Conservation (phyloP, 1,140 invertebrate genomes). For the Zaprionus tsacasi region DNA sequence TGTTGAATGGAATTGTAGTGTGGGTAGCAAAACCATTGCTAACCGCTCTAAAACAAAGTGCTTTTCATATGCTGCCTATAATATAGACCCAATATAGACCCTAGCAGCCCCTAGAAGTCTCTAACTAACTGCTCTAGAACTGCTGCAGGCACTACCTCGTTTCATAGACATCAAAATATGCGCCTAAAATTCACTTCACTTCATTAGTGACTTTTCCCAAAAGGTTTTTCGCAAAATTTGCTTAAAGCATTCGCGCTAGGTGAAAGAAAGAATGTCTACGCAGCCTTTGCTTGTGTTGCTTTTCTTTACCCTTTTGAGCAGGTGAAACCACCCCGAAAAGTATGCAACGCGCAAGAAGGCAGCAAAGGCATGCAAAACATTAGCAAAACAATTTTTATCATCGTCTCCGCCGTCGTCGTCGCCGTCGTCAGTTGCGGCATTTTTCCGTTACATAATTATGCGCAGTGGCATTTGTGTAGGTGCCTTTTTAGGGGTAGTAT, state of each 20-base stretch:
- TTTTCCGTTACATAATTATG: slow-evolving; percentile 67
- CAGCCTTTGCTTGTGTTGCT: slow-evolving; percentile 30
- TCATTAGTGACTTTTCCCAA: slow-evolving; percentile 21
- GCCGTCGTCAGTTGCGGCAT: slow-evolving; percentile 50
- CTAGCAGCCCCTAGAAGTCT: no score
- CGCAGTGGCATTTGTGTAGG: slow-evolving; percentile 40
- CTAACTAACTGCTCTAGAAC: no score
- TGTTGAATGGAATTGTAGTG: not conserved
- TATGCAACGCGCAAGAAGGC: slow-evolving; percentile 27
- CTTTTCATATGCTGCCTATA: slow-evolving; percentile 1
- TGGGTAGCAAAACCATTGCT: not conserved
- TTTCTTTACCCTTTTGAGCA: not conserved
- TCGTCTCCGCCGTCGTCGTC: slow-evolving; percentile 10
- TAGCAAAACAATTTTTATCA: slow-evolving; percentile 67
- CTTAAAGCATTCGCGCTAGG: slow-evolving; percentile 74
- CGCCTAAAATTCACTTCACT: slow-evolving; percentile 2
- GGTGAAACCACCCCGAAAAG: slow-evolving; percentile 25
- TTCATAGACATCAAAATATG: slow-evolving; percentile 29
- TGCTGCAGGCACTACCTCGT: not conserved
- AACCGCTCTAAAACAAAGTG: slow-evolving; percentile 25
- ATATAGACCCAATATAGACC: no score
- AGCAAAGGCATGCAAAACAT: slow-evolving; percentile 59
- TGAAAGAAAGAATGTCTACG: slow-evolving; percentile 32
- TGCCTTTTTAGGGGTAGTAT: slow-evolving; percentile 10
- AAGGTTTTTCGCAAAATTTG: slow-evolving; percentile 40